Percentiles rank a stretch among this genome's conserved stretches.
phyloP scores from a whole-genome alignment of 2,113 vertebrate species.

The Callopanchax toddi region DNA sequence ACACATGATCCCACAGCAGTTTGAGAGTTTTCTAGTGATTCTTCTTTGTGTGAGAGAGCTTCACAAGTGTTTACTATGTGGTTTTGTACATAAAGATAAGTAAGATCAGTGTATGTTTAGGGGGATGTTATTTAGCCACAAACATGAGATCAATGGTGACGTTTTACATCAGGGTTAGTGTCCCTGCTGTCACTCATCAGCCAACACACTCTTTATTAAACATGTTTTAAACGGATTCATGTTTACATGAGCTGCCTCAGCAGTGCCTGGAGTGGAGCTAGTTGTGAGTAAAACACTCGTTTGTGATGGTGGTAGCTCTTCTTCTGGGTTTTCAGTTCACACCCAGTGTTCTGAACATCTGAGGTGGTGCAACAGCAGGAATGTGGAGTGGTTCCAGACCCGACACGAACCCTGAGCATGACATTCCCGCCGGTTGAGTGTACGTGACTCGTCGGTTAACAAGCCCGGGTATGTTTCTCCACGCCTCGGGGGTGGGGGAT shows the following conservation, averaged over 20 bases:
- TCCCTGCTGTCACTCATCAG: too few relatives aligned
- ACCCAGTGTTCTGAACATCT: neutral
- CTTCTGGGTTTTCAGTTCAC: neutral
- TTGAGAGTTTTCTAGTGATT: too few relatives aligned
- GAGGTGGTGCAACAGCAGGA: slow-evolving; percentile 19
- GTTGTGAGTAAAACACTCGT: too few relatives aligned
- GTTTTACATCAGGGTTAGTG: neutral
- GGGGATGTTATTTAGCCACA: neutral
- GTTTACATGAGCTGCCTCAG: too few relatives aligned
- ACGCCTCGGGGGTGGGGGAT: neutral
- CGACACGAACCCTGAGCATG: neutral
- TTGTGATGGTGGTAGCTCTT: too few relatives aligned
- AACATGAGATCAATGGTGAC: neutral
- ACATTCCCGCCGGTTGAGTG: slow-evolving; percentile 27
- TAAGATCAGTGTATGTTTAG: neutral
- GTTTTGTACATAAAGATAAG: too few relatives aligned
- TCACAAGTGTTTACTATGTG: too few relatives aligned
- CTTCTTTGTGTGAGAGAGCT: too few relatives aligned
- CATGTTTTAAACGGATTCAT: too few relatives aligned
- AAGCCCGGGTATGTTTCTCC: neutral
- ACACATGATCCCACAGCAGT: too few relatives aligned
- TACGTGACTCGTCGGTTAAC: neutral
- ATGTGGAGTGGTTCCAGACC: slow-evolving; percentile 7
- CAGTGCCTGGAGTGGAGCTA: too few relatives aligned
- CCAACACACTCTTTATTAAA: too few relatives aligned